Conservation (phyloP, 2,888 invertebrate genomes). For the Allygus modestus region DNA sequence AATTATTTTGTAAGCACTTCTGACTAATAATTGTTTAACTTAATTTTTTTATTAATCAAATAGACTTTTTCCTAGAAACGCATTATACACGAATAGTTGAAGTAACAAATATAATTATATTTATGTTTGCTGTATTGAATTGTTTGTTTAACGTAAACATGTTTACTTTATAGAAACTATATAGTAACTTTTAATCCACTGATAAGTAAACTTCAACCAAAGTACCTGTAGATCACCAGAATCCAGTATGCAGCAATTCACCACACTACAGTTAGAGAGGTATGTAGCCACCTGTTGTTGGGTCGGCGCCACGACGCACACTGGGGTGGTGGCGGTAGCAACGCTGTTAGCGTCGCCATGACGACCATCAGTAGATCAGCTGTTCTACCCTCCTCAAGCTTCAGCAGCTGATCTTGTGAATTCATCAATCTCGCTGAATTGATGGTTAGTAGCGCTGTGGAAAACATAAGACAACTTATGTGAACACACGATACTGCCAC, state of each 20-base stretch:
- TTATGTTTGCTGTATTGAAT: too few species aligned
- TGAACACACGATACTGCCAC: too few species aligned
- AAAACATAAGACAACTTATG: too few species aligned
- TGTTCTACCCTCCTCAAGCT: neutral
- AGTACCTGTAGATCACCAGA: constrained; percentile 1
- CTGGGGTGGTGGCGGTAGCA: constrained; percentile 4
- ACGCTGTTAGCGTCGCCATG: constrained; percentile 38
- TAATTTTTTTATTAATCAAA: too few species aligned
- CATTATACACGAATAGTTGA: too few species aligned
- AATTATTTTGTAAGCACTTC: too few species aligned
- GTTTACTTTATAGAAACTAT: too few species aligned
- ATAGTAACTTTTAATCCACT: neutral
- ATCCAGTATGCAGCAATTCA: neutral
- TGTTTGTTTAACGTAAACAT: too few species aligned
- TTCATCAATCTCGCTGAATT: neutral
- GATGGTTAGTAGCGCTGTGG: too few species aligned
- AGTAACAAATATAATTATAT: too few species aligned
- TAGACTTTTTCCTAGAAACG: too few species aligned
- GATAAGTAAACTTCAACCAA: neutral
- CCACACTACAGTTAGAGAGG: neutral
- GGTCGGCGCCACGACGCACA: constrained; percentile 10
- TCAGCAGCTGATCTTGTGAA: constrained; percentile 13
- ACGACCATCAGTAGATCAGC: constrained; percentile 3
- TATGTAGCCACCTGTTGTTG: constrained; percentile 28
- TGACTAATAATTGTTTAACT: too few species aligned